phyloP scores from a whole-genome alignment of 2,797 vertebrate species.

The Malurus splendens region DNA sequence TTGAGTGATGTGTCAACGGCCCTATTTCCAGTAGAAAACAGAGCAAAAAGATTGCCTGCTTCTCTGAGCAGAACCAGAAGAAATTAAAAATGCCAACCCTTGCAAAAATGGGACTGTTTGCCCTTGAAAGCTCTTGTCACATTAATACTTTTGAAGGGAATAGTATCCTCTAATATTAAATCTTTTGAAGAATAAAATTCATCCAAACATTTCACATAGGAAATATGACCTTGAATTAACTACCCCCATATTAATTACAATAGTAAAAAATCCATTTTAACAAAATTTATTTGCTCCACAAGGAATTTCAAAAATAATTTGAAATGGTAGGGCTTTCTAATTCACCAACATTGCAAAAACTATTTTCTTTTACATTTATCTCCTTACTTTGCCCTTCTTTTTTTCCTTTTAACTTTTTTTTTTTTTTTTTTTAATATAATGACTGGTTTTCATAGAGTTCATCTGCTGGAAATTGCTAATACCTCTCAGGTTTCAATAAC shows the following conservation, averaged over 20 bases:
- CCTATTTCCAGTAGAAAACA: conserved; percentile 7
- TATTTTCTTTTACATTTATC: background rate
- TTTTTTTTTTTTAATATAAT: background rate
- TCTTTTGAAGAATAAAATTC: background rate
- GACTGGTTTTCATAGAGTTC: background rate
- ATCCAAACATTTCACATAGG: background rate
- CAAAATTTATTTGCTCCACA: background rate
- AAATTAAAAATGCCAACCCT: background rate
- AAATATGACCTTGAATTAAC: background rate
- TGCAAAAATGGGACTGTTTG: background rate
- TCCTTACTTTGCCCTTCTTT: background rate
- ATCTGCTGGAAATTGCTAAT: background rate
- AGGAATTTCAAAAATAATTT: background rate
- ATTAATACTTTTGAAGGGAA: background rate
- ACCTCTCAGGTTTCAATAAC: background rate
- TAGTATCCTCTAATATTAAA: background rate
- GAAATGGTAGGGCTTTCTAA: background rate
- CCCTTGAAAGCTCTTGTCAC: background rate
- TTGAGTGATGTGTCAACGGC: conserved; percentile 15
- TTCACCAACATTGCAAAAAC: background rate
- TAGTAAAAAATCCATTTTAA: background rate
- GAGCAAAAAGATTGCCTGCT: background rate
- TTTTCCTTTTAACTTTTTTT: background rate
- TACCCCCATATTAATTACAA: background rate
- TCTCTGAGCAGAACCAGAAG: background rate